phyloP scores from a whole-genome alignment of 2,113 vertebrate genomes.

The Quiscalus mexicanus region DNA sequence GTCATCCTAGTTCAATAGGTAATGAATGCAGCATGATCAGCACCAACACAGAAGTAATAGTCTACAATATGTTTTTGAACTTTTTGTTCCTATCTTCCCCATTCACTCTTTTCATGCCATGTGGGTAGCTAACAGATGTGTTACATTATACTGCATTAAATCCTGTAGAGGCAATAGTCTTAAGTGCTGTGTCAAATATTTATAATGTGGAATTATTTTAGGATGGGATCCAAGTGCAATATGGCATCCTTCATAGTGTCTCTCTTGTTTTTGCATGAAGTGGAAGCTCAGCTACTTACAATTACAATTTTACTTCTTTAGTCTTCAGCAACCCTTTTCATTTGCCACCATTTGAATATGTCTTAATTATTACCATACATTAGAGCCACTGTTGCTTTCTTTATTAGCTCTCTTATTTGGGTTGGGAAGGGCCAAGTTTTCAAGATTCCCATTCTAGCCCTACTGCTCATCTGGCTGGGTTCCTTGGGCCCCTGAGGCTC shows the following conservation, averaged over 20 bases:
- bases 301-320: neutral
- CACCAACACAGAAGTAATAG: neutral
- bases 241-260: constrained; percentile 50
- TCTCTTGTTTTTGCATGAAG: constrained; percentile 33
- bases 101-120: neutral
- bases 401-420: neutral
- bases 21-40: neutral
- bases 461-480: neutral
- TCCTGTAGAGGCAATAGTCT: constrained; percentile 60
- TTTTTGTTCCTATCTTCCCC: neutral
- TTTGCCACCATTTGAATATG: neutral
- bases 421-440: neutral
- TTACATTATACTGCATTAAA: constrained; percentile 57
- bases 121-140: constrained; percentile 61
- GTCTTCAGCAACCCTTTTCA: neutral
- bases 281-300: constrained; percentile 38
- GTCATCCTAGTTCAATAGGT: neutral
- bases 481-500: accelerated
- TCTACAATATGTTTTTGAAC: neutral
- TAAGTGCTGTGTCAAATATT: constrained; percentile 65
- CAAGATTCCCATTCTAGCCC: neutral
- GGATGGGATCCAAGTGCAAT: constrained; percentile 48
- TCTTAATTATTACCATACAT: neutral
- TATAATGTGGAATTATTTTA: constrained; percentile 65
- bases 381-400: neutral